Base-by-base conservation (phyloP, 2,797 vertebrate genomes). In the Crax fasciolata region DNA sequence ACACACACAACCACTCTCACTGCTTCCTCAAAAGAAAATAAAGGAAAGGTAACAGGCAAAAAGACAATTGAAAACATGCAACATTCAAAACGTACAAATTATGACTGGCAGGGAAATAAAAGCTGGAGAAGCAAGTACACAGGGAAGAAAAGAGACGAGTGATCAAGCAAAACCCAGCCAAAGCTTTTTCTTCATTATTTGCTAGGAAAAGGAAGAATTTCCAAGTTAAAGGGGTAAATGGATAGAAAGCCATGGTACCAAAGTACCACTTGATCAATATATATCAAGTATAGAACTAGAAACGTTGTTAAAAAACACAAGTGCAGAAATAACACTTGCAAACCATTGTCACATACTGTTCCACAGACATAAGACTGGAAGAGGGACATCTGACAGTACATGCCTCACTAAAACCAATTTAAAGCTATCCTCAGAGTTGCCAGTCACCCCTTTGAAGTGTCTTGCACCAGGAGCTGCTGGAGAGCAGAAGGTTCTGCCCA, bases 91-190 rank as follows among this genome's bases (percentile, higher is more conserved):
- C 6, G 25, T 15, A 54, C 5, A 46, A 7, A 49, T 61, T 83
- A 15, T 28, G 10, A 46, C 27, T 4, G 3, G 8, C 32, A 75
- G 19, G 70, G 11, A 58, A 85, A 17, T 18, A 23, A 24, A 74
- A 75, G 49, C 32, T 58, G 15, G 5, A 57, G 10, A 54, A 63
- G 6, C 2, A 83, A n/a, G 58, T 25, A 27, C 2, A 52, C 6
- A 51, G 13, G 1, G 18, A 66, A 7, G 7, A 83, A 54, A 75
- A 65, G 6, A 52, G 20, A 44, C 49, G 68, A 87, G 41, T 2
- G 0, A 9, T 55, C 8, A 2, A 54, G 13, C 5, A 35, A 77
- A 84, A 57, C 8, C 0, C 3, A 65, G 55, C 15, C 2, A 49
- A 51, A 74, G 32, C 3, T 27, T 86, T 76, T 74, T 44, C 44